phyloP scores from a whole-genome alignment of 2,888 invertebrate species.

The Elmis aenea region DNA sequence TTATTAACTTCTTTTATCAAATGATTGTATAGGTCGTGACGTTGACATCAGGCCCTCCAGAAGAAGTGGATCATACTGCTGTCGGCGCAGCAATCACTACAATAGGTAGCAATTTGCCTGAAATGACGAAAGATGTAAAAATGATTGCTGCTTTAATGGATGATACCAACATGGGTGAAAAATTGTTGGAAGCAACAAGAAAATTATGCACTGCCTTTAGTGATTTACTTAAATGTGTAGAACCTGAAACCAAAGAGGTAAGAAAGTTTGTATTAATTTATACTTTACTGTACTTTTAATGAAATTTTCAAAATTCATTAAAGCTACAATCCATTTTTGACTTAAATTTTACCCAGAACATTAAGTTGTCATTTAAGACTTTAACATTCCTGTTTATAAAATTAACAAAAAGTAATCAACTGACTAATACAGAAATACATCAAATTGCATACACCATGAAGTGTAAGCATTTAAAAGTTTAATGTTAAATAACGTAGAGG shows the following conservation, averaged over 20 bases:
- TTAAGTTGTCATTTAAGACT: conserved; percentile 15
- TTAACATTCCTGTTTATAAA: no score
- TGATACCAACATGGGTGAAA: conserved; percentile 75
- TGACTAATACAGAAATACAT: no score
- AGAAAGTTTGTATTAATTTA: conserved; percentile 1
- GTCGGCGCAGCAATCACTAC: conserved; percentile 97
- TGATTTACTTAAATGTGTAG: conserved; percentile 90
- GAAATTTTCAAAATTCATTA: no score
- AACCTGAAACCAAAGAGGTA: conserved; percentile 83
- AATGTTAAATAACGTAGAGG: no score
- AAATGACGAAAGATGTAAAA: conserved; percentile 90
- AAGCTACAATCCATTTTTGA: conserved; percentile 2
- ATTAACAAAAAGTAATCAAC: no score
- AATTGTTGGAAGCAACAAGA: conserved; percentile 86
- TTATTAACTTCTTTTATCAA: no score
- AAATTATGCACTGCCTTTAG: conserved; percentile 90
- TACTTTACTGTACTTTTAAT: conserved; percentile 7
- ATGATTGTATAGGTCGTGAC: conserved; percentile 37
- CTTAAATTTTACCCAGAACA: conserved; percentile 7
- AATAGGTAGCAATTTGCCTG: conserved; percentile 92
- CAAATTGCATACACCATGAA: no score
- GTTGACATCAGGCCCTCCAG: conserved; percentile 58
- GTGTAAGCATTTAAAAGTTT: no score
- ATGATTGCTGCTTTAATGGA: conserved; percentile 95
- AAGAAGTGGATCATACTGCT: conserved; percentile 91